Percentiles rank a stretch among this genome's conserved stretches.
phyloP scores from a whole-genome alignment of 2,113 vertebrate genomes.

The Larimichthys polyactis region DNA sequence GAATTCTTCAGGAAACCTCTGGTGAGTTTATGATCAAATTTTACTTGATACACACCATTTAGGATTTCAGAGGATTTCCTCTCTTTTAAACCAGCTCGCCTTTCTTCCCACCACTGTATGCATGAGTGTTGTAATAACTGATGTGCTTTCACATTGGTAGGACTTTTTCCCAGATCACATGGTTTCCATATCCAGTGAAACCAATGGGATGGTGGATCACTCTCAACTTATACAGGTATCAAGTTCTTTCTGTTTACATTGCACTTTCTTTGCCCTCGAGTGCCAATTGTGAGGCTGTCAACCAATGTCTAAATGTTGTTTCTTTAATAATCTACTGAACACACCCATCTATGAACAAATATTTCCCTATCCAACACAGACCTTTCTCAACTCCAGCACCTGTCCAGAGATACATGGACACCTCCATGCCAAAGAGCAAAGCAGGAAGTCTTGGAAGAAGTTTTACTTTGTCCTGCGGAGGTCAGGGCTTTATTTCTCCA shows the following conservation, averaged over 20 bases:
- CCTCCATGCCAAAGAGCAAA: constrained; percentile 94
- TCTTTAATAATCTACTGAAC: not conserved
- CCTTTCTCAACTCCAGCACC: constrained; percentile 93
- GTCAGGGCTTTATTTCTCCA: constrained; percentile 98
- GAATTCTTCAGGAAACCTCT: constrained; percentile 97
- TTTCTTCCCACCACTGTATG: not conserved
- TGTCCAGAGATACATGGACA: constrained; percentile 97
- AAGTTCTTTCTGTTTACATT: constrained; percentile 21
- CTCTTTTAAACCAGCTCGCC: constrained; percentile 9
- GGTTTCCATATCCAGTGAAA: constrained; percentile 93
- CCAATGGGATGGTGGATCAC: constrained; percentile 87
- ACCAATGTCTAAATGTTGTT: constrained; percentile 11
- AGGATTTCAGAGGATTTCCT: not conserved
- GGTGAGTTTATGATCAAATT: constrained; percentile 83
- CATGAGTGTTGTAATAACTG: constrained; percentile 14
- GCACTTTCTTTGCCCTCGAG: constrained; percentile 3
- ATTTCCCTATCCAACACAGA: constrained; percentile 83
- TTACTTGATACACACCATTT: not conserved
- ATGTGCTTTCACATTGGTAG: constrained; percentile 78
- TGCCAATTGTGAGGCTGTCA: not conserved
- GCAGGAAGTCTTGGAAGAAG: constrained; percentile 96
- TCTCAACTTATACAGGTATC: constrained; percentile 93
- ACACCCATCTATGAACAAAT: constrained; percentile 15
- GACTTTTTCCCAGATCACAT: constrained; percentile 97
- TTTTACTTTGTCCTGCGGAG: constrained; percentile 94